phyloP scores from a whole-genome alignment of 2,113 vertebrate genomes.

The Eupsittula cactorum region DNA sequence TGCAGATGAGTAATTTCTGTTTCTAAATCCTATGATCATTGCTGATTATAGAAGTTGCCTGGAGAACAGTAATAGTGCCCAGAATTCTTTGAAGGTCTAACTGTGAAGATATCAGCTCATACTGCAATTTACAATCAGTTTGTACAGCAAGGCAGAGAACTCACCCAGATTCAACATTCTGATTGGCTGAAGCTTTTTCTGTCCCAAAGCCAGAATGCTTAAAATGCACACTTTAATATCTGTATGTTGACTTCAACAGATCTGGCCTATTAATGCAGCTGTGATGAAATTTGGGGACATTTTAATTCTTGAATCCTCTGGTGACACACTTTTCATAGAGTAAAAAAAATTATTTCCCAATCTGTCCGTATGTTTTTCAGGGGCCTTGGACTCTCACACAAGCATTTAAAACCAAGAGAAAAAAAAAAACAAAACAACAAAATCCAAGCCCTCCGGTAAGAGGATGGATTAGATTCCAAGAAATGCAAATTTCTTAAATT shows the following conservation, averaged over 20 bases:
- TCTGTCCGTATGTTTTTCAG: not conserved
- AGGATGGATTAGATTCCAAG: slow-evolving; percentile 23
- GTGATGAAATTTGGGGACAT: not conserved
- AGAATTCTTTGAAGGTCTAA: not conserved
- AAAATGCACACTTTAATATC: not conserved
- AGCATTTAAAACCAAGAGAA: not conserved
- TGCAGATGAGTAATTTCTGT: not conserved
- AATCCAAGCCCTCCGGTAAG: not conserved
- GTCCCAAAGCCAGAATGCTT: not conserved
- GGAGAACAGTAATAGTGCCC: not conserved
- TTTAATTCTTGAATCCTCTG: not conserved
- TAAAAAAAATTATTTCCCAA: not conserved
- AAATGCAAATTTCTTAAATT: slow-evolving; percentile 67
- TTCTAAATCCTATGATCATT: not conserved
- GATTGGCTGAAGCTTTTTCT: not conserved
- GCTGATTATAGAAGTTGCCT: not conserved
- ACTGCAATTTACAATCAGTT: not conserved
- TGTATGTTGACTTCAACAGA: not conserved
- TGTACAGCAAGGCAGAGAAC: not conserved
- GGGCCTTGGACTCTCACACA: not conserved
- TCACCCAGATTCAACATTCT: not conserved
- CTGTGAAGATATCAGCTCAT: not conserved
- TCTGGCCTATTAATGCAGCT: not conserved
- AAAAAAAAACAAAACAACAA: not conserved
- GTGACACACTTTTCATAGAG: not conserved